Evolutionary conservation across 2,113 vertebrate species (phyloP).

Genomic region (Sander vitreus): DNA sequence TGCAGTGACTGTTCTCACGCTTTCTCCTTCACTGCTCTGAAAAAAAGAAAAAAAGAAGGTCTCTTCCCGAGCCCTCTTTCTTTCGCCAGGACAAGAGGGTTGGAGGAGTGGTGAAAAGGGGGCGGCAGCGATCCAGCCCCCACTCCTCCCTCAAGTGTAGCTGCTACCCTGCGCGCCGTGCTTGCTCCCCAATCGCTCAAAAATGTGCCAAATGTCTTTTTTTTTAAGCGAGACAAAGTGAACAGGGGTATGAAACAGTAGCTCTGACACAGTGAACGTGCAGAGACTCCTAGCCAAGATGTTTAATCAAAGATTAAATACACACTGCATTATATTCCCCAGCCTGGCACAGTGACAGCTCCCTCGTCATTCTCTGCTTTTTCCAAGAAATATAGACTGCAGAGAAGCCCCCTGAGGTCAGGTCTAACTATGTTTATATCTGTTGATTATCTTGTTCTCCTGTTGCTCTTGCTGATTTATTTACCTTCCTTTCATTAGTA

Average conservation of each 20-base stretch:
- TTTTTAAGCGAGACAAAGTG: constrained; percentile 45
- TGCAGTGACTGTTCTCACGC: constrained; percentile 80
- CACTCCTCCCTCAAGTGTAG: constrained; percentile 45
- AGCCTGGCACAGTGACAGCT: constrained; percentile 49
- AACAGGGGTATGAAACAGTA: constrained; percentile 52
- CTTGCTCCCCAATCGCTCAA: constrained; percentile 9
- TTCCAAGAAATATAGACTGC: constrained; percentile 50
- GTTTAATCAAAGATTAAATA: constrained; percentile 77
- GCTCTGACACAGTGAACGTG: constrained; percentile 66
- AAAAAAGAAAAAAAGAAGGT: constrained; percentile 43
- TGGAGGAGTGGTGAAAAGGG: constrained; percentile 22
- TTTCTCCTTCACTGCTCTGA: constrained; percentile 58
- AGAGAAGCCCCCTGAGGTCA: constrained; percentile 43
- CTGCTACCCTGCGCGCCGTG: constrained; percentile 34
- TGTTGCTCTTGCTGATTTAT: constrained; percentile 50
- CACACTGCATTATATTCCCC: constrained; percentile 51
- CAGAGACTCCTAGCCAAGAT: constrained; percentile 56
- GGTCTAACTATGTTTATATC: constrained; percentile 59
- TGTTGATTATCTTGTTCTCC: constrained; percentile 43
- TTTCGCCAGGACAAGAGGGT: constrained; percentile 47
- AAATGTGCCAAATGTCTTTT: constrained; percentile 55
- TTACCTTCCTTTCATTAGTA: constrained; percentile 49
- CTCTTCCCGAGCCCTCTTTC: constrained; percentile 58
- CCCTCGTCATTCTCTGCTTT: constrained; percentile 53
- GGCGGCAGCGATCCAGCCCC: constrained; percentile 56